Conservation (phyloP, 2,888 invertebrate genomes). For the Bugula neritina region DNA sequence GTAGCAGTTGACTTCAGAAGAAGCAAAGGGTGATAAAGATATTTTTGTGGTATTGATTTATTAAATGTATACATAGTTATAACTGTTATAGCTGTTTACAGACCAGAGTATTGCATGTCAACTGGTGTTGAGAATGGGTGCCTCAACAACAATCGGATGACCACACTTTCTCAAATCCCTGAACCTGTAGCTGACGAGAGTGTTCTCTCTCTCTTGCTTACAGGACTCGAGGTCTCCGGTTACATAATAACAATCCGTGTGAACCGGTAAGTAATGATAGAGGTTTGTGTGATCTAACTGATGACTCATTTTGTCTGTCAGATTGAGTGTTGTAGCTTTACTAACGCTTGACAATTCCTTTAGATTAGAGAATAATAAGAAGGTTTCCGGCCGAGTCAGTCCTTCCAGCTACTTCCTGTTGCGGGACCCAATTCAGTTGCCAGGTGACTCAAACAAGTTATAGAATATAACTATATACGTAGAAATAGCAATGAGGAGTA, state of each 20-base stretch:
- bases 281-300: no score
- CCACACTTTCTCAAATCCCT: not conserved
- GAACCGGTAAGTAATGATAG: not conserved
- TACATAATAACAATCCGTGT: not conserved
- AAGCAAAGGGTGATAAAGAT: no score
- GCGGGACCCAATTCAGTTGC: not conserved
- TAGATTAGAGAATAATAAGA: not conserved
- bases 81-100: no score
- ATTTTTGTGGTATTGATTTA: no score
- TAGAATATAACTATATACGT: not conserved
- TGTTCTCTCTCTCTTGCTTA: not conserved
- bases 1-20: no score
- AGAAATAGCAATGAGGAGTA: no score
- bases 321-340: no score
- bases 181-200: not conserved
- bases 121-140: not conserved
- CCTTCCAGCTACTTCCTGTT: not conserved
- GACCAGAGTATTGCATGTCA: not conserved
- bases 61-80: no score
- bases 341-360: no score
- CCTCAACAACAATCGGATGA: not conserved
- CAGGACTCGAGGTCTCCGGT: not conserved
- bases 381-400: not conserved
- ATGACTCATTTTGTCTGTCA: no score
- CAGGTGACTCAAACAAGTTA: not conserved